Evolutionary conservation across 2,797 vertebrate genomes (phyloP).

Genomic region (Pseudopleuronectes americanus): DNA sequence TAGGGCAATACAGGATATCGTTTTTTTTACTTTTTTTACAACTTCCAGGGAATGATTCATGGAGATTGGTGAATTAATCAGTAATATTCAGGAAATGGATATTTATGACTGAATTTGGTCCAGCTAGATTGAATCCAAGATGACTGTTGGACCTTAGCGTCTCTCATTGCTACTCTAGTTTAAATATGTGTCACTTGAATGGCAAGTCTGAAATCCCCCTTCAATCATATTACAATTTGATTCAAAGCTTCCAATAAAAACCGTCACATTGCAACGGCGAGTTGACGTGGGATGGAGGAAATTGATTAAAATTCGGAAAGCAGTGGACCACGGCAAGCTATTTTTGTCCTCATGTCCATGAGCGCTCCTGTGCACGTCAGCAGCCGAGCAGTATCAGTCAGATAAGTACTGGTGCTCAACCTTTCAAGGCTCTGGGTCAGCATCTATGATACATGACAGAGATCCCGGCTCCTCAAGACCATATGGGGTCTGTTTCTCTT

Average conservation of each 20-base stretch:
- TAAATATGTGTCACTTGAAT: no score
- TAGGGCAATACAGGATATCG: no score
- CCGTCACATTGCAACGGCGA: background rate
- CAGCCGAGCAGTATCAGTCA: slow-evolving; percentile 74
- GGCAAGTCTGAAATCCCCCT: slow-evolving; percentile 1
- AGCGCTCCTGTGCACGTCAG: slow-evolving; percentile 68
- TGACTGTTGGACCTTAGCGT: no score
- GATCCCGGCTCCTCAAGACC: slow-evolving; percentile 61
- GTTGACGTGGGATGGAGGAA: slow-evolving; percentile 26
- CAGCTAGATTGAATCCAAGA: no score
- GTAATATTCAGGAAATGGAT: no score
- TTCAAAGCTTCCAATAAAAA: slow-evolving; percentile 31
- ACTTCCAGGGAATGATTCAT: no score
- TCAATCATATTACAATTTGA: background rate
- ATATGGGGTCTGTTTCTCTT: slow-evolving; percentile 65
- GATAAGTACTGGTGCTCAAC: slow-evolving; percentile 62
- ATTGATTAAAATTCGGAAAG: slow-evolving; percentile 51
- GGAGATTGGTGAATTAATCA: no score
- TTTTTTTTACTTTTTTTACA: no score
- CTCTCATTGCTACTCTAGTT: no score
- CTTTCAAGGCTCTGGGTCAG: slow-evolving; percentile 67
- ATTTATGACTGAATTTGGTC: no score
- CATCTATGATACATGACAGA: slow-evolving; percentile 63
- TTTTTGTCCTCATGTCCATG: slow-evolving; percentile 71
- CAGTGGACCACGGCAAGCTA: slow-evolving; percentile 63